These are phyloP conservation scores for Nannoperca australis DNA, from an alignment of 2,797 vertebrate genomes.

Conservation along the genomic window DNA sequence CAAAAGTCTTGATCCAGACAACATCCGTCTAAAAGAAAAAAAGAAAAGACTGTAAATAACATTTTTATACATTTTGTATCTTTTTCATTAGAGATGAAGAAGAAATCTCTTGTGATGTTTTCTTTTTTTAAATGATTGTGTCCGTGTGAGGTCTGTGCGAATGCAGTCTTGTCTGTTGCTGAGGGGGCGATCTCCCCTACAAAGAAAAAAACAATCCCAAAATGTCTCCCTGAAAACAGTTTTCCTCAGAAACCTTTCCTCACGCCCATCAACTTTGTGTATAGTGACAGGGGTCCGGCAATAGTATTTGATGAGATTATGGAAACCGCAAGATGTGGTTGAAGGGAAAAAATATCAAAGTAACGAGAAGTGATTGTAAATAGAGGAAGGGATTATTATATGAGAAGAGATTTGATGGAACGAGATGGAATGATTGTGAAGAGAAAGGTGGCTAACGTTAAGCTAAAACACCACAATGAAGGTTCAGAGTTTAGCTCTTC, in stretches of 20 bases:
- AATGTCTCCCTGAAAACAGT: slow-evolving; percentile 52
- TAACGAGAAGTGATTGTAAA: slow-evolving; percentile 78
- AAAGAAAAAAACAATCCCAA: slow-evolving; percentile 40
- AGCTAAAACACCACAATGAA: slow-evolving; percentile 27
- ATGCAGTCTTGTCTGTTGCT: slow-evolving; percentile 66
- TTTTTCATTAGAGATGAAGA: slow-evolving; percentile 97
- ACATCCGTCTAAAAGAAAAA: slow-evolving; percentile 42
- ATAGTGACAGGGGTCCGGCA: slow-evolving; percentile 65
- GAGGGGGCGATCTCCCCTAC: slow-evolving; percentile 49
- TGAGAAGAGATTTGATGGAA: slow-evolving; percentile 67
- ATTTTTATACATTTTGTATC: slow-evolving; percentile 99
- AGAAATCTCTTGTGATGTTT: slow-evolving; percentile 95
- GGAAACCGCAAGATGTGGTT: slow-evolving; percentile 48
- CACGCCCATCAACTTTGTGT: slow-evolving; percentile 63
- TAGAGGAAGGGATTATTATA: slow-evolving; percentile 71
- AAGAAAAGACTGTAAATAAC: slow-evolving; percentile 86
- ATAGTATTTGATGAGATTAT: slow-evolving; percentile 75
- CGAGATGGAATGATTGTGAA: slow-evolving; percentile 70
- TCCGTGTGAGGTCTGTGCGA: slow-evolving; percentile 72
- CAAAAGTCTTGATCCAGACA: slow-evolving; percentile 44
- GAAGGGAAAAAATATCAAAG: slow-evolving; percentile 57
- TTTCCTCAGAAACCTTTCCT: slow-evolving; percentile 63
- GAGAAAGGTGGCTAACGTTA: slow-evolving; percentile 41
- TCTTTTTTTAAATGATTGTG: slow-evolving; percentile 74
- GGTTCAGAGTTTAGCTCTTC: slow-evolving; percentile 35